Percentiles rank a stretch among this genome's conserved stretches.
These are phyloP conservation scores for Lingula anatina DNA, from an alignment of 2,888 invertebrate genomes.

Conservation along the genomic window DNA sequence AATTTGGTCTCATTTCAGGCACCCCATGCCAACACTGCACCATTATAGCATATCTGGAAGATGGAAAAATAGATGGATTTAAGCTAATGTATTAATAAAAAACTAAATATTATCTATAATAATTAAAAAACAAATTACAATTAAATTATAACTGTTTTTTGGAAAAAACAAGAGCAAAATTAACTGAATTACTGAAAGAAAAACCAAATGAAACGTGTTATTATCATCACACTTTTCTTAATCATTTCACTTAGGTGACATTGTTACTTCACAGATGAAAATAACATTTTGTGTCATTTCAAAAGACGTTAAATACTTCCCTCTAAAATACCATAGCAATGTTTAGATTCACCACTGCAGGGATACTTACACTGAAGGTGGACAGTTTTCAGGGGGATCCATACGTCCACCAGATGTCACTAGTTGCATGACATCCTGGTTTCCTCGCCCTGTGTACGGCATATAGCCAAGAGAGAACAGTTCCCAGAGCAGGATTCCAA, in stretches of 20 bases:
- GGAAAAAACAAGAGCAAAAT: background rate
- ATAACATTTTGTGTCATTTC: too few species aligned
- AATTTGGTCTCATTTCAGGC: conserved; percentile 78
- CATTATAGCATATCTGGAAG: conserved; percentile 74
- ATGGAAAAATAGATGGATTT: background rate
- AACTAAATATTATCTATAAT: background rate
- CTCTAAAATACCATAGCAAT: too few species aligned
- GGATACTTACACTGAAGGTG: conserved; percentile 60
- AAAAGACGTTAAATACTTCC: too few species aligned
- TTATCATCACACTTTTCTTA: too few species aligned
- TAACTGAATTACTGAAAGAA: background rate
- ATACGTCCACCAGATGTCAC: conserved; percentile 89
- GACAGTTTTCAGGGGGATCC: conserved; percentile 70
- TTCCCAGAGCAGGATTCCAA: conserved; percentile 54
- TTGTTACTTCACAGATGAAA: too few species aligned
- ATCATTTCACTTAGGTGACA: too few species aligned
- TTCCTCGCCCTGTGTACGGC: conserved; percentile 95
- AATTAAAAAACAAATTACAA: background rate
- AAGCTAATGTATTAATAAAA: background rate
- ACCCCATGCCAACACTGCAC: conserved; percentile 91
- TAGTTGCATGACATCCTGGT: conserved; percentile 94
- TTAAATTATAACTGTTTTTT: background rate
- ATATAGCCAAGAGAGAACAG: conserved; percentile 82
- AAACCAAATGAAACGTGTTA: too few species aligned
- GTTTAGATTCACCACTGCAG: too few species aligned